Conservation (phyloP, 2,888 invertebrate genomes). For the Sphaerophoria rueppellii region DNA sequence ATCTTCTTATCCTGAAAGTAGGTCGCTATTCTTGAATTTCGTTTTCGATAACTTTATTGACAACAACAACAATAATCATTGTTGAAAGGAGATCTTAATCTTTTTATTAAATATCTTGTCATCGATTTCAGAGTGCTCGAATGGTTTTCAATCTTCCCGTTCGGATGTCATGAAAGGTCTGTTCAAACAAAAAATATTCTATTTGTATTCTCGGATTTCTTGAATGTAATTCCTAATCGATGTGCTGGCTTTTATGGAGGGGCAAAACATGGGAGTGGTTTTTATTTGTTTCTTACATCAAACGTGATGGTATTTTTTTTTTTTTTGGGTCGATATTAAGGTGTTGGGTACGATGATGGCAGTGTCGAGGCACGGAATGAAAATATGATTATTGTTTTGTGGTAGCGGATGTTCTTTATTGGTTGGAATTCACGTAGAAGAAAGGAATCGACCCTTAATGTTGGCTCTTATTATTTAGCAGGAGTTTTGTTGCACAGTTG, state of each 20-base stretch:
- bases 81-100: neutral
- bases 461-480: neutral
- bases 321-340: neutral
- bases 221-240: slow-evolving; percentile 11
- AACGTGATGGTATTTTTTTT: neutral
- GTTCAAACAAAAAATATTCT: neutral
- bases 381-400: slow-evolving; percentile 7
- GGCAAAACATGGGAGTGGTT: neutral
- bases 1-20: neutral
- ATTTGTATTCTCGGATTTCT: neutral
- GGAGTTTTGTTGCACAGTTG: slow-evolving; percentile 58
- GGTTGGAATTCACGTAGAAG: slow-evolving; percentile 40
- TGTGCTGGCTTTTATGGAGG: slow-evolving; percentile 7
- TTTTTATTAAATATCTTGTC: slow-evolving; percentile 31
- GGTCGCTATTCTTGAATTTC: neutral
- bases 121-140: slow-evolving; percentile 13
- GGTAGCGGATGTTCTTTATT: slow-evolving; percentile 39
- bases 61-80: neutral
- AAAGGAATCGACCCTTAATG: neutral
- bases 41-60: slow-evolving; percentile 1
- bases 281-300: neutral
- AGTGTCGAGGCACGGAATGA: neutral
- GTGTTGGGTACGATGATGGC: too few species aligned
- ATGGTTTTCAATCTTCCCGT: neutral
- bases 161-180: neutral